Conservation (phyloP, 2,113 vertebrate genomes). For the Dascyllus trimaculatus region DNA sequence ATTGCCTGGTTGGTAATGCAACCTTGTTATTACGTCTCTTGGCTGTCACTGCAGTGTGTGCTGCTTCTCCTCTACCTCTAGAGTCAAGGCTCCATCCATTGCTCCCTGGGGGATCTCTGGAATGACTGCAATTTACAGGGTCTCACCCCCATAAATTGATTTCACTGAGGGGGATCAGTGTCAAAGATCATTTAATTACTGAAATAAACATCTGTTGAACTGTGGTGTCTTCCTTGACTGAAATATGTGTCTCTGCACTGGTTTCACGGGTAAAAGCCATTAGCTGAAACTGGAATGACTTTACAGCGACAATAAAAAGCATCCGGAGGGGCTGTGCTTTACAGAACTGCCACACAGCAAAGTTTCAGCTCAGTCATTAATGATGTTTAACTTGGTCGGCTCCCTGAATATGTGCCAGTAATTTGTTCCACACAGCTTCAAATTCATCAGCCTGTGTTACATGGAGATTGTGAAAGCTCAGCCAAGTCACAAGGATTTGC, state of each 20-base stretch:
- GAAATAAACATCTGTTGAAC: slow-evolving; percentile 15
- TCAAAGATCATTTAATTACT: slow-evolving; percentile 51
- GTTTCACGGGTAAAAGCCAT: neutral
- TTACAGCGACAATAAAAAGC: slow-evolving; percentile 38
- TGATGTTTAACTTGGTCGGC: slow-evolving; percentile 6
- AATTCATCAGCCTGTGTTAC: slow-evolving; percentile 30
- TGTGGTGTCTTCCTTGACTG: neutral
- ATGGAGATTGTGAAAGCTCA: neutral
- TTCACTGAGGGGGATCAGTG: slow-evolving; percentile 36
- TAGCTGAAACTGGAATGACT: neutral
- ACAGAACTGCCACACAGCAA: neutral
- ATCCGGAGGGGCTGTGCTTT: neutral
- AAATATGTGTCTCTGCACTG: slow-evolving; percentile 27
- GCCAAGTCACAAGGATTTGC: slow-evolving; percentile 31
- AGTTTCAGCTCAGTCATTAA: slow-evolving; percentile 1
- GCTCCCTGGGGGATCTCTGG: slow-evolving; percentile 23
- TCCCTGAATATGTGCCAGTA: slow-evolving; percentile 27
- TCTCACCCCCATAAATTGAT: slow-evolving; percentile 35
- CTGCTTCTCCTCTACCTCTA: slow-evolving; percentile 14
- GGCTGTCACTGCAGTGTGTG: neutral
- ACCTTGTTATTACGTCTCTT: neutral
- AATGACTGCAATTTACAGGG: slow-evolving; percentile 39
- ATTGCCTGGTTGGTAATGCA: neutral
- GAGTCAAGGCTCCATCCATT: neutral
- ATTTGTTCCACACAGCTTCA: slow-evolving; percentile 18